Conservation (phyloP, 1,140 invertebrate genomes). For the Diprion similis region DNA sequence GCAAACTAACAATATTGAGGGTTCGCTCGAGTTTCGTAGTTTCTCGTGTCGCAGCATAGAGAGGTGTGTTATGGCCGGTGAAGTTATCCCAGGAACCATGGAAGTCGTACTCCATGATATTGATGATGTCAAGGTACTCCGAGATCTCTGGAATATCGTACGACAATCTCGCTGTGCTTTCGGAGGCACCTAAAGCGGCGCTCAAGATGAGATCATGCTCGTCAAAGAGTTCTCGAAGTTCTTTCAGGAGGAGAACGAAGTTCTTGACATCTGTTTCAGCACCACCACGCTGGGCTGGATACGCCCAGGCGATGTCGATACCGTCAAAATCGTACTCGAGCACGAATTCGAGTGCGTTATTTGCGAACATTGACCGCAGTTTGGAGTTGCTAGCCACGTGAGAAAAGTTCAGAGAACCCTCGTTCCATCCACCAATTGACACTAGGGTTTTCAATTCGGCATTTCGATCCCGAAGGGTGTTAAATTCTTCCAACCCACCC, state of each 20-base stretch:
- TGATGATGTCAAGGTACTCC: conserved; percentile 69
- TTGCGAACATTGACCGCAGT: conserved; percentile 66
- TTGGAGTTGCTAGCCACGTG: conserved; percentile 40
- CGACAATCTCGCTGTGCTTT: conserved; percentile 53
- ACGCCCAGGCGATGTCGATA: conserved; percentile 86
- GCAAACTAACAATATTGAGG: too few relatives aligned
- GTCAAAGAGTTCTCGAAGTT: conserved; percentile 60
- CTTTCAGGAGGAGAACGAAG: conserved; percentile 59
- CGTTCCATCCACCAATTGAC: conserved; percentile 73
- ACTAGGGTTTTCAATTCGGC: conserved; percentile 7
- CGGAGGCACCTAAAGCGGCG: conserved; percentile 62
- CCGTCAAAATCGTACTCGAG: conserved; percentile 76
- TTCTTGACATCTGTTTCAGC: conserved; percentile 59
- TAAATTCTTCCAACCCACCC: conserved; percentile 15
- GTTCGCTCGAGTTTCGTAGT: too few relatives aligned
- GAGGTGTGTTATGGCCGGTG: conserved; percentile 67
- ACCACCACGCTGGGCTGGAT: conserved; percentile 73
- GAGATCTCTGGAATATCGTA: conserved; percentile 66
- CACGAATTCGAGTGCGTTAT: conserved; percentile 66
- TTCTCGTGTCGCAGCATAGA: conserved; percentile 59
- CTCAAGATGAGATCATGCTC: conserved; percentile 55
- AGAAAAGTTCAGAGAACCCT: conserved; percentile 71
- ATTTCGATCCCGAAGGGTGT: neutral
- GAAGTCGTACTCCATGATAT: conserved; percentile 76
- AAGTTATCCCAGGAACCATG: conserved; percentile 69